phyloP scores from a whole-genome alignment of 2,113 vertebrate genomes.

The Trogon surrucura region DNA sequence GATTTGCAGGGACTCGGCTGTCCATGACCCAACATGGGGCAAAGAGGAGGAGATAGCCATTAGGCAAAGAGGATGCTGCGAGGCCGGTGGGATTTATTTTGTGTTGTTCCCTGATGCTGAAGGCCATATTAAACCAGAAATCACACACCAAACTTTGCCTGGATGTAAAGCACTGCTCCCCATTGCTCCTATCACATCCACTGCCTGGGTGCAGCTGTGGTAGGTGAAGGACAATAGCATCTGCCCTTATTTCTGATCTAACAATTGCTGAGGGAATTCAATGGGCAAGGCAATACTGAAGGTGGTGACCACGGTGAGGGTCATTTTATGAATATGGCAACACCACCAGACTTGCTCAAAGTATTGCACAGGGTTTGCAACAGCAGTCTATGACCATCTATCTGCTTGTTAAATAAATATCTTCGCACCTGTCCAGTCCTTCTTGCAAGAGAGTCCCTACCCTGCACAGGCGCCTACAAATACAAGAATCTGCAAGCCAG shows the following conservation, averaged over 20 bases:
- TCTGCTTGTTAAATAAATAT: background rate
- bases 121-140: background rate
- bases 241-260: background rate
- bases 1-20: background rate
- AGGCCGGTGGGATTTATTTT: background rate
- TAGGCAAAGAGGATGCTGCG: background rate
- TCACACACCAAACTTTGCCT: background rate
- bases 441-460: background rate
- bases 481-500: background rate
- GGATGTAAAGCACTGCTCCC: background rate
- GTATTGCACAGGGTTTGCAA: background rate
- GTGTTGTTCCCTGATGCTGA: background rate
- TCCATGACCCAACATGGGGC: background rate
- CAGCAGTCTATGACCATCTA: background rate
- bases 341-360: background rate
- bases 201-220: background rate
- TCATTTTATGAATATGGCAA: background rate
- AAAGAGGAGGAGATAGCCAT: background rate
- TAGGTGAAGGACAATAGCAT: background rate
- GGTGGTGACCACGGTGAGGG: background rate
- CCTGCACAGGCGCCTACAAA: background rate
- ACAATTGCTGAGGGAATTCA: background rate
- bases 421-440: background rate
- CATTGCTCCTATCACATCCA: accelerated
- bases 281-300: background rate